Base-by-base conservation (phyloP, 1,140 invertebrate species). In the Venustaconcha ellipsiformis region DNA sequence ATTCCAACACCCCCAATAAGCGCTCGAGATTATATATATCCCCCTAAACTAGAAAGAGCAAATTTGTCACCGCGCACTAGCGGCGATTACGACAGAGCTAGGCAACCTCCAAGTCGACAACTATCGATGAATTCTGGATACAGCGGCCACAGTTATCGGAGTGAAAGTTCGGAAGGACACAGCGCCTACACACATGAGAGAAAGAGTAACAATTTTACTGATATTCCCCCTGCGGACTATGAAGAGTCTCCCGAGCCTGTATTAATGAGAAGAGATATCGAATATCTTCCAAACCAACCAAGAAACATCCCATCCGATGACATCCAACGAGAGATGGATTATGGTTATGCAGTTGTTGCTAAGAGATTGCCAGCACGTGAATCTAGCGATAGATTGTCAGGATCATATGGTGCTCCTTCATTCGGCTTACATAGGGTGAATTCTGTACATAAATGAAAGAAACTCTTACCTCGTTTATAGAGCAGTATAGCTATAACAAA, bases 211-310 rank as follows among this genome's bases (percentile, higher is more conserved):
- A 65, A 74, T 37, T 20, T 73, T 14, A 67, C 74, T 5, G 80
- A 83, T 23, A 60, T 82, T 17, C 80, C 82, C 0, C 82, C 82
- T 0, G 78, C 79, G 0, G 83, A 86, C 67, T 84, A 86, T 62
- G 73, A 81, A 80, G 26, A 77, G 84, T 23, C 76, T 71, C 15
- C 72, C 76, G 8, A 73, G 78, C 14, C 59, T 80, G 62, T 70
- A 70, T 30, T 69, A 76, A 14, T 63, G 67, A 72, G 77, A 79
- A 15, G 56, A 17, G 64, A 67, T 55, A 60, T 67, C 69, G 63
- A 69, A 60, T 67, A 70, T 65, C 15, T 55, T 15, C 58, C 65
- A 68, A 66, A 74, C 20, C 68, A 81, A 17, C 79, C 76, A 55
- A 79, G 78, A 15, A 81, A 81, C 70, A 79, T 81, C 75, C 80